Evolutionary conservation across 2,888 invertebrate species (phyloP).

Genomic region (Standfussiana lucernea): DNA sequence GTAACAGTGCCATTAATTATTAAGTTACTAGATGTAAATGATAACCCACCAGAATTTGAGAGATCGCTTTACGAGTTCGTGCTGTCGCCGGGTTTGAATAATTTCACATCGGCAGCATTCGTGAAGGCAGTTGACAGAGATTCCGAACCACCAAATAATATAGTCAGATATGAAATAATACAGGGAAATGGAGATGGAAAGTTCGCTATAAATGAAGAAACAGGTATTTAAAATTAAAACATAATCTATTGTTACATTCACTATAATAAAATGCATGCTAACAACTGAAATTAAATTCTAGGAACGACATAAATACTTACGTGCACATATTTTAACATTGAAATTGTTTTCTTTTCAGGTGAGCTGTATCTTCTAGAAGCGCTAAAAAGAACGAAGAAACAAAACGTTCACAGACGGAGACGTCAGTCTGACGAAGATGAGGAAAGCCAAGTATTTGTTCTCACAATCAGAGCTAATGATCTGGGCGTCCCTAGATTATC

Average conservation of each 20-base stretch:
- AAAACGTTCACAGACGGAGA: conserved; percentile 85
- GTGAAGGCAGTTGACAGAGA: conserved; percentile 96
- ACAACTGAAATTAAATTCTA: neutral
- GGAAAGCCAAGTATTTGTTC: conserved; percentile 91
- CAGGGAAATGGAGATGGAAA: conserved; percentile 94
- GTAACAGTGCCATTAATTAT: conserved; percentile 94
- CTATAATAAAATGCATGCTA: neutral
- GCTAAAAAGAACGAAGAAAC: conserved; percentile 85
- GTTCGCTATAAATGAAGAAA: conserved; percentile 93
- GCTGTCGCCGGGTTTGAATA: conserved; percentile 93
- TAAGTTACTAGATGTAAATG: conserved; percentile 95
- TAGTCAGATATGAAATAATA: conserved; percentile 95
- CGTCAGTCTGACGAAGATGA: conserved; percentile 85
- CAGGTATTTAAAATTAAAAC: conserved; percentile 86
- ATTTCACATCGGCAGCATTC: conserved; percentile 94
- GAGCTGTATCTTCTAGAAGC: conserved; percentile 92
- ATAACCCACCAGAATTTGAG: conserved; percentile 96
- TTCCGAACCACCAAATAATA: conserved; percentile 95
- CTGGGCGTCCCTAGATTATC: conserved; percentile 95
- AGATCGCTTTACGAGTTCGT: conserved; percentile 95
- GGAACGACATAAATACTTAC: neutral
- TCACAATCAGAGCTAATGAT: conserved; percentile 95
- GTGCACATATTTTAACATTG: neutral
- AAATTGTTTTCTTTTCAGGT: conserved; percentile 79
- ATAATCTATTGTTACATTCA: neutral